Evolutionary conservation across 2,113 vertebrate species (phyloP), one percentile per base, ranked within the genome.

Genomic region (Anolis carolinensis): DNA sequence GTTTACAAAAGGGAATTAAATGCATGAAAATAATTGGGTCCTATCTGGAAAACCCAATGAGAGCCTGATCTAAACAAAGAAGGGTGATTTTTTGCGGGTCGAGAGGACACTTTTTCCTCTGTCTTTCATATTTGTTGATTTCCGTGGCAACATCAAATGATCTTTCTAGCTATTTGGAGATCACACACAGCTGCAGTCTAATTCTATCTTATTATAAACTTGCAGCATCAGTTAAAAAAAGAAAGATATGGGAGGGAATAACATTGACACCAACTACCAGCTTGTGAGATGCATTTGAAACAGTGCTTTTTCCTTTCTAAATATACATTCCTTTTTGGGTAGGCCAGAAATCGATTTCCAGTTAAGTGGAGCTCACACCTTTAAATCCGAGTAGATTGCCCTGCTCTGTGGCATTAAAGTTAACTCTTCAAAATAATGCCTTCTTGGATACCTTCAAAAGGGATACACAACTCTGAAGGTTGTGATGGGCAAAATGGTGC

Each of bases 131-230:
- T 25, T 90, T 92, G 91, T 32, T 52, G 79, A 73, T 59, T 92
- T 87, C 82, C 92, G 90, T 82, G 90, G 80, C 92, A 95, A 87
- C 93, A 90, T 88, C 84, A 93, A 94, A 92, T 91, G 88, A 95
- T 95, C 95, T 95, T 63, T 93, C 92, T 90, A 95, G 93, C 88
- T 95, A 91, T 91, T 95, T 94, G 90, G 94, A 90, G 91, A 93
- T 84, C 88, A 89, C 92, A 44, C 70, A 90, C 93, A 94, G 94
- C 93, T 96, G 93, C 94, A 80, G 92, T 90, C 82, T 95, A 93
- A 95, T 86, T 90, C 84, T 85, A 89, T 82, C 76, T 44, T 88
- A 74, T 90, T 89, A 79, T 34, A 91, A 90, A 89, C 20, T 21
- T 93, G 85, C 70, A 92, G 94, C 93, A 71, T 84, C 84, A 67